Evolutionary conservation across 2,797 vertebrate genomes (phyloP).

Genomic region (Xenops minutus): DNA sequence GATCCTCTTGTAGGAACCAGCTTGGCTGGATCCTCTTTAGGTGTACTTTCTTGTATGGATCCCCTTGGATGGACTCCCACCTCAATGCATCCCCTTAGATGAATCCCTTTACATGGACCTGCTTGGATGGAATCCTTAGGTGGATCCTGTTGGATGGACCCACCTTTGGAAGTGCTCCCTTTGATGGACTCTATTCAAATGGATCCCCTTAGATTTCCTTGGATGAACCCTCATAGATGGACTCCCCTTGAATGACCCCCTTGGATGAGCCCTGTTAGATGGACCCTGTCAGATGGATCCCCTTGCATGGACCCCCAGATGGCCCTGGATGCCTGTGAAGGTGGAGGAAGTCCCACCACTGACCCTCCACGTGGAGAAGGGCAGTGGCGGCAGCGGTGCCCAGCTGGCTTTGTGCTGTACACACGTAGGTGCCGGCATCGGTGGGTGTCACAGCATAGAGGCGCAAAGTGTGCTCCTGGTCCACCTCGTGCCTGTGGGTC

Average conservation of each 20-base stretch:
- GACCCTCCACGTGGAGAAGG: slow-evolving; percentile 80
- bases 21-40: background rate
- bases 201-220: background rate
- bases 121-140: background rate
- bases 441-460: slow-evolving; percentile 79
- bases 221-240: background rate
- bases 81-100: background rate
- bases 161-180: background rate
- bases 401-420: slow-evolving; percentile 81
- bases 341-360: background rate
- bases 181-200: background rate
- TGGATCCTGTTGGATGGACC: background rate
- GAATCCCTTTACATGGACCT: background rate
- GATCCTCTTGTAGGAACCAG: background rate
- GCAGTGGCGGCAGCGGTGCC: slow-evolving; percentile 76
- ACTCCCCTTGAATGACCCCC: background rate
- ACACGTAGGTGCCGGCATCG: slow-evolving; percentile 84
- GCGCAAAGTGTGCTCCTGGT: slow-evolving; percentile 82
- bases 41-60: background rate
- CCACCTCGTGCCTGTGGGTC: slow-evolving; percentile 81
- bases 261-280: background rate
- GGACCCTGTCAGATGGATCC: background rate
- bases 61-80: background rate
- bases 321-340: accelerated
- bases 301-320: background rate